Evolutionary conservation across 2,797 vertebrate species (phyloP), one percentile per base, ranked within the genome.

Genomic region (Picus viridis): DNA sequence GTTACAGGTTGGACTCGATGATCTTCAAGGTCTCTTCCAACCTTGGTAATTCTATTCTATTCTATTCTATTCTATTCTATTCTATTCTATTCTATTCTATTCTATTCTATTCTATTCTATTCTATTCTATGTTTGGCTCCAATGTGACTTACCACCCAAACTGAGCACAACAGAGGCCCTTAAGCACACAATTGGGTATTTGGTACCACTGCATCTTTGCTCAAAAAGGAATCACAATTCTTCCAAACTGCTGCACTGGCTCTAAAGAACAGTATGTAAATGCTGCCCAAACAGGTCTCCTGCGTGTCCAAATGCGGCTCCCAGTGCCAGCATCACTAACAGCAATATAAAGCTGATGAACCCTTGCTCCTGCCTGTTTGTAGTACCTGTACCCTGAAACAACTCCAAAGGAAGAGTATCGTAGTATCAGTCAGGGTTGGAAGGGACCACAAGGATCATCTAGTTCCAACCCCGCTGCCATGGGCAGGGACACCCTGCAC

Each of bases 81-180:
- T n/a, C n/a, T n/a, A n/a, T n/a, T n/a, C n/a, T n/a, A n/a, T n/a
- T n/a, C n/a, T n/a, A n/a, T n/a, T n/a, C n/a, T n/a, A n/a, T n/a
- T n/a, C n/a, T n/a, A n/a, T n/a, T n/a, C n/a, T n/a, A n/a, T n/a
- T n/a, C n/a, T n/a, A n/a, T n/a, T n/a, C n/a, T n/a, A n/a, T n/a
- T n/a, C n/a, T n/a, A n/a, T 94, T 95, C 96, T 89, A 30, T 90
- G 82, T 94, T 87, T 94, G 92, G 75, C 69, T 92, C 59, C 80
- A 84, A 86, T 17, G 23, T 2, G 4, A 78, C 43, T 92, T 88
- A 93, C 86, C 90, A 95, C 82, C 78, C 89, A 93, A 95, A 92
- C 61, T 0, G 64, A 91, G 81, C 57, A 73, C 70, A 47, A 27
- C 70, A 47, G 32, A 86, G 68, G 83, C 75, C 78, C 69, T 80